Base-by-base conservation (phyloP, 1,140 invertebrate genomes). In the Meteorus sp. region DNA sequence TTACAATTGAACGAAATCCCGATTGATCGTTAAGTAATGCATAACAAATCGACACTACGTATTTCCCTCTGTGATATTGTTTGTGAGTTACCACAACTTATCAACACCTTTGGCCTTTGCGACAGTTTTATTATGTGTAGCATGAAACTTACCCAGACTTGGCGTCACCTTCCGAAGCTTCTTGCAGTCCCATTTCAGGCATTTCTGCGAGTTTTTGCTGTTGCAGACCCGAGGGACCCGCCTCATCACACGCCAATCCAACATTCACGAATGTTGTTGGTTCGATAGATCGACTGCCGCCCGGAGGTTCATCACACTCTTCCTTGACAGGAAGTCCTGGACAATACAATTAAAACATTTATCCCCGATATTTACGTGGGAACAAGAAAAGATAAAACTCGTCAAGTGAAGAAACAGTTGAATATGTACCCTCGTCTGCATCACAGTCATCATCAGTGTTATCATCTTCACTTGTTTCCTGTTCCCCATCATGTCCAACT, bases 91-190 rank as follows among this genome's bases (percentile, higher is more conserved):
- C 76, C 76, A 78, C 77, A 78, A 79, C 78, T 56, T 63, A 54
- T 9, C 58, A 44, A 23, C 75, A 78, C 65, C 72, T 76, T 81
- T 77, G 74, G 68, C 73, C 65, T 71, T 70, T 29, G 50, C 52
- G n/a, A 43, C 25, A 27, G 13, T 54, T 52, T 54, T 43, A 57
- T 56, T 58, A 59, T 63, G 19, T 64, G 61, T 44, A 58, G 70
- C 63, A 65, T 66, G 69, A 75, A 82, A 84, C 83, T 84, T 79
- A 84, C 83, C 82, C 81, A 81, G 81, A 75, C 73, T 83, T 82
- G 51, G 78, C 68, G 68, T 81, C 74, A 43, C 65, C 74, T 39
- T 77, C 78, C 9, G 70, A 19, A 41, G 67, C 19, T 44, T 76
- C 73, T 54, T 68, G 68, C 41, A 78, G 71, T 17, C 69, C 59